Evolutionary conservation across 2,888 invertebrate genomes (phyloP), one percentile per base, ranked within the genome.

Genomic region (Drosophila emarginata): DNA sequence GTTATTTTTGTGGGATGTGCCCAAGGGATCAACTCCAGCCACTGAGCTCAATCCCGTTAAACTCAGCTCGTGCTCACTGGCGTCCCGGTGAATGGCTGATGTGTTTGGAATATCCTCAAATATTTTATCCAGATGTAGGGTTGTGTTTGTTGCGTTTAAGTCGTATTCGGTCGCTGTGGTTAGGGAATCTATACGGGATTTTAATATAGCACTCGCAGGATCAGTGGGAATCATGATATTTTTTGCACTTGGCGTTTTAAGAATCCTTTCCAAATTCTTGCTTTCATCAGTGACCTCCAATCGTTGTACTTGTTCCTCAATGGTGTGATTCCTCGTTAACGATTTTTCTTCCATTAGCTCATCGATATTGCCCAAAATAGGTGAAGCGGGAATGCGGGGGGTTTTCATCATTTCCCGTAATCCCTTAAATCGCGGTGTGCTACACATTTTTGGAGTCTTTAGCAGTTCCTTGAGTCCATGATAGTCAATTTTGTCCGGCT

Each of bases 221-320:
- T 89, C 80, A 32, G 74, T 86, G 4, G 90, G 83, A 50, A 91
- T 82, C 91, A 91, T 91, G 0, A 89, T 67, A 60, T 89, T 79
- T 67, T 86, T 89, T 11, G 90, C 90, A 21, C 89, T 83, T 11
- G 91, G 91, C 11, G 91, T 91, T 52, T 88, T 91, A 12, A 91
- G 84, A 52, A 84, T 87, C 54, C 78, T 58, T 11, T 89, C 90
- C 0, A 89, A 70, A 3, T 69, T 72, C 36, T 81, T 84, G 7
- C 61, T 63, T 15, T 61, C 69, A 1, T 57, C 7, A 39, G 62
- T 53, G 1, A 64, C 23, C 6, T 75, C 63, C 21, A 62, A 39
- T 14, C 4, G 21, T 15, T 4, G 21, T 0, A 66, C 39, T 2
- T 65, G 72, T 2, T 21, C 57, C 4, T 67, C 65, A 21, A 11